A percentile compares a stretch with the other conserved stretches of the same genome.
These are phyloP conservation scores for Elephantulus edwardii DNA, from an alignment of 2,113 vertebrate species.

Conservation along the genomic window DNA sequence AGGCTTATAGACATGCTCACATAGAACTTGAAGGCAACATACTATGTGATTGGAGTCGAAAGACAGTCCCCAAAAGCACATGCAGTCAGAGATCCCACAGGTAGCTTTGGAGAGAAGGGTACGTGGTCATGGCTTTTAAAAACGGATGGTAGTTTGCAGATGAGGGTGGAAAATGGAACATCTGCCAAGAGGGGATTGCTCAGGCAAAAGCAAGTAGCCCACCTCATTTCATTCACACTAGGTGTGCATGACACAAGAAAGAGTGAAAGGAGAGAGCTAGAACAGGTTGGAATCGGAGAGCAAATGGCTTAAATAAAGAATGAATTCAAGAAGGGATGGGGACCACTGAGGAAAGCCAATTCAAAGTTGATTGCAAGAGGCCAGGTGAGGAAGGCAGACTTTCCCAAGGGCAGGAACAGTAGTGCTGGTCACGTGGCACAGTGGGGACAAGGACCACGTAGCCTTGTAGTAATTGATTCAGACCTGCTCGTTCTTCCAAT, in stretches of 20 bases:
- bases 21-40: slow-evolving; percentile 5
- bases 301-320: background rate
- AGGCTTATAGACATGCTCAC: background rate
- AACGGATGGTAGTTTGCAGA: slow-evolving; percentile 7
- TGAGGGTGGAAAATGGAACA: background rate
- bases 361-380: background rate
- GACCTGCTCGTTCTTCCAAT: background rate
- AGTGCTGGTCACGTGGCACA: background rate
- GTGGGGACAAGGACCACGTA: background rate
- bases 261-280: background rate
- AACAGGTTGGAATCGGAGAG: background rate
- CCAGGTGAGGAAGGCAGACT: background rate
- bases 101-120: background rate
- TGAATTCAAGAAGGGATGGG: background rate
- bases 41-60: background rate
- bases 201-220: background rate
- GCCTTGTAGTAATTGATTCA: too few relatives aligned
- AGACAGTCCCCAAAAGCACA: background rate
- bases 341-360: background rate
- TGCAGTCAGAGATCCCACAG: background rate
- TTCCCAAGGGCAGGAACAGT: background rate
- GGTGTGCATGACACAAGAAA: background rate
- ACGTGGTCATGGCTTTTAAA: slow-evolving; percentile 10
- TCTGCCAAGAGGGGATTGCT: background rate
- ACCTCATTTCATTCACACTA: background rate